Evolutionary conservation across 2,888 invertebrate species (phyloP), one percentile per base, ranked within the genome.

Genomic region (Merodon equestris): DNA sequence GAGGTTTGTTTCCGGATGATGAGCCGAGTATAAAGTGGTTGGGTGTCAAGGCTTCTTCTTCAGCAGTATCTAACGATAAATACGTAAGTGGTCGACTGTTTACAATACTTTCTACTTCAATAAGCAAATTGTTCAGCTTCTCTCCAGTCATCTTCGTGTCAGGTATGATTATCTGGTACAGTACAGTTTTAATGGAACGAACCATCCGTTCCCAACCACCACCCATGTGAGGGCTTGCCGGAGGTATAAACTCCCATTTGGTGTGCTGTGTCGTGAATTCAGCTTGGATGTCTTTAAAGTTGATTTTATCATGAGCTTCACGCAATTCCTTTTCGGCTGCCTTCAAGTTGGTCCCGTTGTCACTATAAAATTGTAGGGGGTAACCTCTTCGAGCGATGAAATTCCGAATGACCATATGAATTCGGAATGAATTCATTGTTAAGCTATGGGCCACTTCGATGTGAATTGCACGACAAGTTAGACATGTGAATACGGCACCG

Each of bases 1-100:
- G 79, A 9, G 70, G 60, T 19, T 66, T 56, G 7, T 50, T 54
- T 13, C 63, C 77, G 0, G 77, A 75, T 1, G 83, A 83, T 3
- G 67, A 53, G 0, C 82, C 83, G 10, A 84, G 66, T 47, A 86
- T 60, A 48, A 85, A 84, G 75, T 86, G 84, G 36, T 86, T 86
- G 1, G 84, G 85, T 0, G 86, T 86, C 7, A 85, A 60, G 0
- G 83, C 83, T 54, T 85, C 84, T n/a, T 82, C 72, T 10, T 84
- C 83, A 1, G 72, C 56, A 0, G 77, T 54, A n/a, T n/a, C 82
- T n/a, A 82, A 10, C 13, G 81, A 70, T 15, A 82, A 17, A 10
- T 75, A 77, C 0, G 79, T 81, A 9, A 82, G 73, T 27, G 71
- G 73, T 14, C 82, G 57, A 17, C 58, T 48, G 53, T 81, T 82